A percentile compares a stretch with the other conserved stretches of the same genome.
Conservation (phyloP, 2,797 vertebrate species). For the Liparis tanakae region DNA sequence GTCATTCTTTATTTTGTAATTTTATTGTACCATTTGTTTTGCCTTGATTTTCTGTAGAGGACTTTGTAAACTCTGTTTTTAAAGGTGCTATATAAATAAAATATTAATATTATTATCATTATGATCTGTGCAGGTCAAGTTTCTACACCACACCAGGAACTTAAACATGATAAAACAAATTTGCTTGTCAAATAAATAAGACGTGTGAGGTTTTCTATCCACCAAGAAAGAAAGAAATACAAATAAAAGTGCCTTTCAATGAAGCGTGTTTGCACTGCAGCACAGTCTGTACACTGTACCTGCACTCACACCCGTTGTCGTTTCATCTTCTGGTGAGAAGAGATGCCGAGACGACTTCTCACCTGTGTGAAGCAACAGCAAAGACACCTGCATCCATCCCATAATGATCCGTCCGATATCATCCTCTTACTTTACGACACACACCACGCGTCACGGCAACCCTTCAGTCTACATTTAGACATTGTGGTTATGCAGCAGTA, state of each 20-base stretch:
- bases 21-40: too few relatives aligned
- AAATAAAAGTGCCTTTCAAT: not conserved
- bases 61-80: too few relatives aligned
- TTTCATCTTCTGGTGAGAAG: slow-evolving; percentile 48
- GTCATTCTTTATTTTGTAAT: too few relatives aligned
- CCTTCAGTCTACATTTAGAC: slow-evolving; percentile 2
- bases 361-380: slow-evolving; percentile 30
- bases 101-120: not conserved
- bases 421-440: slow-evolving; percentile 15
- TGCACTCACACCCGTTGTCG: not conserved
- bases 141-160: not conserved
- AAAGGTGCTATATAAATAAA: too few relatives aligned
- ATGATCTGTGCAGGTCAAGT: not conserved
- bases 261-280: not conserved
- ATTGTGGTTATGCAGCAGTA: not conserved
- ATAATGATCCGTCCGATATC: slow-evolving; percentile 3
- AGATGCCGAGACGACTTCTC: slow-evolving; percentile 36
- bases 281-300: not conserved
- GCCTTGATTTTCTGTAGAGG: too few relatives aligned
- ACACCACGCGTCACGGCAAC: not conserved
- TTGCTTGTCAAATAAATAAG: not conserved
- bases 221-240: not conserved
- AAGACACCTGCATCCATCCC: slow-evolving; percentile 12
- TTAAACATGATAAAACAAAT: not conserved
- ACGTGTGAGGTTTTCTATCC: not conserved